Conservation (phyloP, 2,888 invertebrate species). For the Glyphotaelius pellucidus region DNA sequence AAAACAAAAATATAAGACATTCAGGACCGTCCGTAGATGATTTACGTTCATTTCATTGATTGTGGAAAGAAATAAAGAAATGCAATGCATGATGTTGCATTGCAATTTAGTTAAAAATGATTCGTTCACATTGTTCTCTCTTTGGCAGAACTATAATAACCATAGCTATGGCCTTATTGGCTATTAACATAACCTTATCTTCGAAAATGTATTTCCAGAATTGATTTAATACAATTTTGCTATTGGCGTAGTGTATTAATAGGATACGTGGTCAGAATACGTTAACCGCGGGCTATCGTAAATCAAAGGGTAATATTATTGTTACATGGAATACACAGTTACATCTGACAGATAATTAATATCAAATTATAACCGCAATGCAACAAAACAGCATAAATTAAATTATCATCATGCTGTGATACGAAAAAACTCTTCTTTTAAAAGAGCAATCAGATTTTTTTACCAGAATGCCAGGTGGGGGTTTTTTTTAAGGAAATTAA, state of each 20-base stretch:
- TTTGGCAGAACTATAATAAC: too few relatives aligned
- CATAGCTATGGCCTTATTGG: background rate
- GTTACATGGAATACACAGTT: background rate
- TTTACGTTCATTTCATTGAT: too few relatives aligned
- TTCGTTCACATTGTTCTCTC: too few relatives aligned
- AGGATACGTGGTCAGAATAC: conserved; percentile 25
- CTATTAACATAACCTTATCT: background rate
- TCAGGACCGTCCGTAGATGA: too few relatives aligned
- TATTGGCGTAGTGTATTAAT: background rate
- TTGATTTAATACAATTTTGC: background rate
- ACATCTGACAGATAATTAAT: background rate
- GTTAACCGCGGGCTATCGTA: background rate
- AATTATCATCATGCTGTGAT: background rate
- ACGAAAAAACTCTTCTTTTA: too few relatives aligned
- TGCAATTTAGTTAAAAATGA: too few relatives aligned
- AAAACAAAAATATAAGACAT: too few relatives aligned
- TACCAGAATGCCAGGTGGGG: too few relatives aligned
- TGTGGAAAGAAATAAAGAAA: too few relatives aligned
- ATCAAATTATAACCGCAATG: background rate
- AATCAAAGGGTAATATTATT: background rate
- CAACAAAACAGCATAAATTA: background rate
- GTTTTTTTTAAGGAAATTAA: too few relatives aligned
- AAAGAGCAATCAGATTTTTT: too few relatives aligned
- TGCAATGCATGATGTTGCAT: too few relatives aligned
- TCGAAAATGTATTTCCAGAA: background rate